Percentiles rank a stretch among this genome's conserved stretches.
phyloP scores from a whole-genome alignment of 1,140 invertebrate species.

The Akabosia matsudoensis region DNA sequence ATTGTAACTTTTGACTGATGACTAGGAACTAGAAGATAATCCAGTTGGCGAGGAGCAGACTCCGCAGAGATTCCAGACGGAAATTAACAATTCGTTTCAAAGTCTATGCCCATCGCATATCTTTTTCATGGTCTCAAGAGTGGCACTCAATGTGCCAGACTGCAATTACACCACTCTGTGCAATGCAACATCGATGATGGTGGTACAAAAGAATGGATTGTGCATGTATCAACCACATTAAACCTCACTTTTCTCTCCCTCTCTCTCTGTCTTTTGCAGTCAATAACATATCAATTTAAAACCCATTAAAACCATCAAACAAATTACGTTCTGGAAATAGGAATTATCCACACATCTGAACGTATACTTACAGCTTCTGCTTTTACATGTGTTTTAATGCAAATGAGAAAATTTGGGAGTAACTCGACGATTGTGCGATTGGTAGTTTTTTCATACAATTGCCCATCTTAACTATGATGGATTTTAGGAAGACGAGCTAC shows the following conservation, averaged over 20 bases:
- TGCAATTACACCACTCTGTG: too few relatives aligned
- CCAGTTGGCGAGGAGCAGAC: too few relatives aligned
- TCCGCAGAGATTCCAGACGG: too few relatives aligned
- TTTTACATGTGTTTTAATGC: neutral
- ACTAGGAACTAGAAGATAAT: too few relatives aligned
- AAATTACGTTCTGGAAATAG: slow-evolving; percentile 15
- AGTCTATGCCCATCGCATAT: too few relatives aligned
- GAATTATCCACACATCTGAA: slow-evolving; percentile 8
- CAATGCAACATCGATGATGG: neutral
- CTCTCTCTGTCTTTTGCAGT: slow-evolving; percentile 15
- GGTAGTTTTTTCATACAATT: neutral
- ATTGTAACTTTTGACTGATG: too few relatives aligned
- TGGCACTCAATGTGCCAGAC: too few relatives aligned
- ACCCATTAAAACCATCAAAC: slow-evolving; percentile 11
- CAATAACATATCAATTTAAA: slow-evolving; percentile 20
- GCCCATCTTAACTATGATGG: neutral
- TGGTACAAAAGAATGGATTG: neutral
- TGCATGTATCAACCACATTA: slow-evolving; percentile 2
- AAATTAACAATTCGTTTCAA: too few relatives aligned
- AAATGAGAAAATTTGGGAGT: slow-evolving; percentile 2
- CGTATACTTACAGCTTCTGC: neutral
- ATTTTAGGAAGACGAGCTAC: neutral
- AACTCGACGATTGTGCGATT: neutral
- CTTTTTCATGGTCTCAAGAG: too few relatives aligned
- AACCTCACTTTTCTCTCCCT: too few relatives aligned